A percentile compares a stretch with the other conserved stretches of the same genome.
phyloP scores from a whole-genome alignment of 2,888 invertebrate genomes.

The Zhengitettix transpicula region DNA sequence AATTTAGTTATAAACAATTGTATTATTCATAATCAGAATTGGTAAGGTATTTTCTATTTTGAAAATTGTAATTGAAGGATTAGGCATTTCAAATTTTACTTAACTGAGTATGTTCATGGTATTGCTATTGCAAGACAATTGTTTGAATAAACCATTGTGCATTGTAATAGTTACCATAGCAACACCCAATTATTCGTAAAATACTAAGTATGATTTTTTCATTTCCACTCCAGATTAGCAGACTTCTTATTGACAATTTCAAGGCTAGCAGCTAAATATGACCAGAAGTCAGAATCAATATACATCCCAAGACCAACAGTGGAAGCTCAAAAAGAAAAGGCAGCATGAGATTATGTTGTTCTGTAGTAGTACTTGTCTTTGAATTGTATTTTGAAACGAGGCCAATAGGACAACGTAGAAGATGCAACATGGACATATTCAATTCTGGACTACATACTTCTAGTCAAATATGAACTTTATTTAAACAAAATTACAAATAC shows the following conservation, averaged over 20 bases:
- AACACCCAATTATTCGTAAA: no score
- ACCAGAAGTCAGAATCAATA: slow-evolving; percentile 44
- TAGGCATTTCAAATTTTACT: no score
- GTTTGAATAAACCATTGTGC: neutral
- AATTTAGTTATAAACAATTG: no score
- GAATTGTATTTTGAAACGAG: no score
- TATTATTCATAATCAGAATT: no score
- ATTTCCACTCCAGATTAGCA: slow-evolving; percentile 28
- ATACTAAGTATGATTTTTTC: neutral
- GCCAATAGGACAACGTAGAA: no score
- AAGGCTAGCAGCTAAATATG: slow-evolving; percentile 43
- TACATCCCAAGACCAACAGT: slow-evolving; percentile 34
- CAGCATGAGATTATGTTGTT: no score
- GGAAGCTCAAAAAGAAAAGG: neutral
- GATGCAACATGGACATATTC: neutral
- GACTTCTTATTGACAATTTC: slow-evolving; percentile 51
- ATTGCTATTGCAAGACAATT: neutral
- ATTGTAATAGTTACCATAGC: neutral
- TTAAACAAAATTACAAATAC: neutral
- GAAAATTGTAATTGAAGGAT: no score
- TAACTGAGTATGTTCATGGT: no score
- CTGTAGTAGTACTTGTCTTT: no score
- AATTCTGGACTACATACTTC: neutral
- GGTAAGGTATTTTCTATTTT: no score
- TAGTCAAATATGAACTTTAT: neutral